Conservation (phyloP, 2,888 invertebrate species). For the Cyclophora albipunctata region DNA sequence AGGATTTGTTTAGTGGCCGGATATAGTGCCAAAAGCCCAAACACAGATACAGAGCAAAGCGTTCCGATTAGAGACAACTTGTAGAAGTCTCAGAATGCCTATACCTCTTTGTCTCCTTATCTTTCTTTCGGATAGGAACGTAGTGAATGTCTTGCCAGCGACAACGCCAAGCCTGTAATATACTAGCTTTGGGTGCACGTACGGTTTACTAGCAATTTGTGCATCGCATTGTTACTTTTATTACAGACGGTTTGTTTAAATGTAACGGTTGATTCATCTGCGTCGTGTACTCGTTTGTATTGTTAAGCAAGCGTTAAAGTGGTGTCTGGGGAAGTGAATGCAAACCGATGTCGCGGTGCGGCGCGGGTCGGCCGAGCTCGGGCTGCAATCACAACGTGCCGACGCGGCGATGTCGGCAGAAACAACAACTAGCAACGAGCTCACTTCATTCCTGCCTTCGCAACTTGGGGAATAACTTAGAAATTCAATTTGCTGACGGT, state of each 20-base stretch:
- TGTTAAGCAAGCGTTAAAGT: too few species aligned
- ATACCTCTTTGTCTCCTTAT: conserved; percentile 22
- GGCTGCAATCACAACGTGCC: conserved; percentile 43
- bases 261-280: too few species aligned
- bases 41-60: conserved; percentile 13
- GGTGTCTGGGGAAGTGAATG: conserved; percentile 21
- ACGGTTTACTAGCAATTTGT: background rate
- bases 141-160: conserved; percentile 18
- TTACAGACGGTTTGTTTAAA: too few species aligned
- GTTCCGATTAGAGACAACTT: conserved; percentile 17
- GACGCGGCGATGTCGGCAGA: conserved; percentile 25
- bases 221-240: background rate
- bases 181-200: conserved; percentile 2
- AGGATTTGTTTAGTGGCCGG: conserved; percentile 22
- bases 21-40: conserved; percentile 14
- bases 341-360: conserved; percentile 32
- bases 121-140: conserved; percentile 13
- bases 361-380: conserved; percentile 7
- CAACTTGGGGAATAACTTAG: conserved; percentile 63
- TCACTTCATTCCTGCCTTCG: conserved; percentile 59
- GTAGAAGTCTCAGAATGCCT: conserved; percentile 15
- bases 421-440: conserved; percentile 58
- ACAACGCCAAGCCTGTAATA: conserved; percentile 8
- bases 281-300: too few species aligned
- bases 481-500: conserved; percentile 62